Evolutionary conservation across 53 echinoderm and acorn worm genomes (phyloP), one percentile per base, ranked within the genome.

Genomic region (Antedon mediterranea): DNA sequence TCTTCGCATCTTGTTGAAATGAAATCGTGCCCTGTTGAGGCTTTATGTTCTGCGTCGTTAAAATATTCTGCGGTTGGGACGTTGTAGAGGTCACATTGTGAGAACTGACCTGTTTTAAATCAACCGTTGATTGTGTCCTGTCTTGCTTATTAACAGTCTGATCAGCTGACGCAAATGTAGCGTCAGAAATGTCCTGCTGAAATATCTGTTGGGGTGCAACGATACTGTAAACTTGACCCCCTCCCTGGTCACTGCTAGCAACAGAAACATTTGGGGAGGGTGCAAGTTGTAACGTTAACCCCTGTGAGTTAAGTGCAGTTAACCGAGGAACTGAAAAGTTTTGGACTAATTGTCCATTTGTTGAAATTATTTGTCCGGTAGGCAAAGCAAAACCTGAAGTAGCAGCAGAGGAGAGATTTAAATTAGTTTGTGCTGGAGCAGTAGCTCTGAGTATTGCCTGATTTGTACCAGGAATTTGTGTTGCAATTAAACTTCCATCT

Each of bases 401-500:
- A 57, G 57, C 23, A 23, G 57, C 57, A 57, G 7, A 18, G 8
- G 9, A 13, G 3, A 57, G 57, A 57, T 57, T 57, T 57, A 57
- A 11, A 18, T 57, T 57, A 18, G 57, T 57, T 26, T 57, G 57
- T 3, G 57, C 26, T 57, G 57, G 57, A 57, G 57, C 23, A 18
- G 57, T 26, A 57, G 57, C 57, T 26, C 57, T 85, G 71, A 75
- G 84, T 32, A 72, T 82, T 44, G 89, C 71, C 43, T 83, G 83
- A 77, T 75, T 83, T 43, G 81, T 77, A 70, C 79, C 75, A 3
- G 90, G 85, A 33, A 86, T 71, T 32, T 88, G 88, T 14, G 86
- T 86, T n/a, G 86, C 81, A 26, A 94, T 79, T 30, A 94, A 78
- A 73, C 91, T 94, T n/a, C 94, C 94, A 28, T 91, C 91, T 28